Conservation (phyloP, 2,888 invertebrate genomes). For the Phlogophora meticulosa region DNA sequence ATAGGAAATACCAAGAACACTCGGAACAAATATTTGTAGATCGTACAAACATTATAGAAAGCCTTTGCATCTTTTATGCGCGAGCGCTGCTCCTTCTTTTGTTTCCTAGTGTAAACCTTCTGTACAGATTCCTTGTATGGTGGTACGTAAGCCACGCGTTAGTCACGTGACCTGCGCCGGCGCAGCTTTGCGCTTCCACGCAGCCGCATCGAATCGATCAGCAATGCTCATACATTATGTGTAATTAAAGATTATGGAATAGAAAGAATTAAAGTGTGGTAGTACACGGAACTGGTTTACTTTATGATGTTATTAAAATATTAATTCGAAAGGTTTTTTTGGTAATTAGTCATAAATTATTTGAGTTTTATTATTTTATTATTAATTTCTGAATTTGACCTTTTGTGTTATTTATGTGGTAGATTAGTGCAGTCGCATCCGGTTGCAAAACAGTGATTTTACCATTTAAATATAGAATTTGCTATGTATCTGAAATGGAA, state of each 20-base stretch:
- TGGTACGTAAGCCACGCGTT: conserved; percentile 70
- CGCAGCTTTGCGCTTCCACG: conserved; percentile 47
- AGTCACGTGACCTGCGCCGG: conserved; percentile 75
- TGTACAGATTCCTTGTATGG: background rate
- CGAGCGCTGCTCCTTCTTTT: too few species aligned
- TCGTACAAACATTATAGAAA: too few species aligned
- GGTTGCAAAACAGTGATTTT: conserved; percentile 18
- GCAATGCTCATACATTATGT: conserved; percentile 61
- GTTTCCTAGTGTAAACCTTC: conserved; percentile 24
- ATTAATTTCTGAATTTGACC: conserved; percentile 14
- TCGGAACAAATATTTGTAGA: too few species aligned
- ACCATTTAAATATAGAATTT: conserved; percentile 1
- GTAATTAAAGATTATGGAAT: conserved; percentile 58
- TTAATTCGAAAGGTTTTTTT: conserved; percentile 40
- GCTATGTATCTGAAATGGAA: background rate
- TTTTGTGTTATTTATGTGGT: conserved; percentile 31
- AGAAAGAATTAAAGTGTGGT: conserved; percentile 44
- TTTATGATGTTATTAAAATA: conserved; percentile 33
- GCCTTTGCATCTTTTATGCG: too few species aligned
- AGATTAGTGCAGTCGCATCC: conserved; percentile 14
- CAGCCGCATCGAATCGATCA: conserved; percentile 56
- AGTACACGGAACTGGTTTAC: conserved; percentile 37
- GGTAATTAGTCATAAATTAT: conserved; percentile 37
- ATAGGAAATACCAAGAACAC: too few species aligned
- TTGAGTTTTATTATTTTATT: conserved; percentile 26